Conservation (phyloP, 53 echinoderm and acorn worm species). For the Mesocentrotus franciscanus region DNA sequence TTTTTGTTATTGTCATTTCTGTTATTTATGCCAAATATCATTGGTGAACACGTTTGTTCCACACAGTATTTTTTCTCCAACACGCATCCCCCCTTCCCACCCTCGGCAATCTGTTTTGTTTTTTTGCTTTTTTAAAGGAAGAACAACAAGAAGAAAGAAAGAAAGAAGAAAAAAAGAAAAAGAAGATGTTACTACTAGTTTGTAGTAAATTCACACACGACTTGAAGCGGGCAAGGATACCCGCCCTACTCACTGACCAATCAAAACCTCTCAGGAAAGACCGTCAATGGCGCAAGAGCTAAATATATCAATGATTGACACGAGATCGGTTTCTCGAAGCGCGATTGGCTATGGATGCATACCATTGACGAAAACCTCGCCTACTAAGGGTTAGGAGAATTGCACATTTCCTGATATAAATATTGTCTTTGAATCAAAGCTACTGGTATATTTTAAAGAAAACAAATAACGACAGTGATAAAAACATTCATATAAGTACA, state of each 20-base stretch:
- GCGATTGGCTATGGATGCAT: constrained; percentile 62
- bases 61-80: not conserved
- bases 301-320: constrained; percentile 70
- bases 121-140: not conserved
- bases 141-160: too few relatives aligned
- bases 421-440: not conserved
- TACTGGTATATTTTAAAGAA: not conserved
- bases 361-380: constrained; percentile 68
- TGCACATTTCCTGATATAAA: not conserved
- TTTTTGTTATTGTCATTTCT: not conserved
- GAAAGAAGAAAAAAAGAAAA: too few relatives aligned
- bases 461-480: not conserved
- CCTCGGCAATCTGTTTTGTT: not conserved
- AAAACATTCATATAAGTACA: not conserved
- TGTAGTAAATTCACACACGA: constrained; percentile 51
- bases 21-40: not conserved
- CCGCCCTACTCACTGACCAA: constrained; percentile 61
- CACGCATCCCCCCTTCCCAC: not conserved
- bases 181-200: not conserved
- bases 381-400: constrained; percentile 63
- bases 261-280: constrained; percentile 27
- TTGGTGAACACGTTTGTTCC: not conserved
- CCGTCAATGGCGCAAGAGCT: constrained; percentile 71
- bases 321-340: constrained; percentile 18
- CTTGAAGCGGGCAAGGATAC: not conserved